Percentiles rank a stretch among this genome's conserved stretches.
Evolutionary conservation across 2,888 invertebrate species (phyloP).

Genomic region (Sinhomidia bicolor): DNA sequence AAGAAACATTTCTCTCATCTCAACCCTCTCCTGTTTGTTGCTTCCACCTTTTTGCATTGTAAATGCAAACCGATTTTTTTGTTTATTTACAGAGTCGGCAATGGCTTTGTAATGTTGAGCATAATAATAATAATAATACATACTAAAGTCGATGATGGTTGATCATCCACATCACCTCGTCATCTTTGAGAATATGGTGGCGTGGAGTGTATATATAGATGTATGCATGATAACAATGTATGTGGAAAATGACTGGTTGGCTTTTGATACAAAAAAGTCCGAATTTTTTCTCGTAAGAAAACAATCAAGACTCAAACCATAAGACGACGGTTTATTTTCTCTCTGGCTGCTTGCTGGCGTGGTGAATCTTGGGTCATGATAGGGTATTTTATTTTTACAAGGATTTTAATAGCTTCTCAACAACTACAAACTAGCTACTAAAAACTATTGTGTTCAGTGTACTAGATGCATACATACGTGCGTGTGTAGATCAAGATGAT

Average conservation of each 20-base stretch:
- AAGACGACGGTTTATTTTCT: not conserved
- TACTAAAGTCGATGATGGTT: not conserved
- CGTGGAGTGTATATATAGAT: not conserved
- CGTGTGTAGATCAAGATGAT: constrained; percentile 46
- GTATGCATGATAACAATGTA: not conserved
- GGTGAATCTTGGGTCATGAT: not conserved
- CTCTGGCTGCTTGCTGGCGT: not conserved
- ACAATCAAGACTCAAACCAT: not conserved
- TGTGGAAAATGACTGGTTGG: constrained; percentile 41
- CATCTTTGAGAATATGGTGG: not conserved
- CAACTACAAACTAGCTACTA: not conserved
- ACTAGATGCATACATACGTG: too few relatives aligned
- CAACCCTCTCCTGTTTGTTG: constrained; percentile 27
- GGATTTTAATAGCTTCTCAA: constrained; percentile 52
- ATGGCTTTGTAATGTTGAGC: constrained; percentile 48
- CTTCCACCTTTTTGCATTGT: constrained; percentile 41
- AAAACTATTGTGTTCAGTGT: too few relatives aligned
- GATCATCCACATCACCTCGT: not conserved
- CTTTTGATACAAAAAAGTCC: constrained; percentile 52
- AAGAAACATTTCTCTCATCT: too few relatives aligned
- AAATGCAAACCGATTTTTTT: constrained; percentile 2
- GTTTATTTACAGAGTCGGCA: constrained; percentile 73
- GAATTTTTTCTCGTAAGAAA: constrained; percentile 43
- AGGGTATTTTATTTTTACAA: constrained; percentile 59
- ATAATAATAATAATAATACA: too few relatives aligned